phyloP scores from a whole-genome alignment of 2,888 invertebrate species.

The Lochmaea capreae region DNA sequence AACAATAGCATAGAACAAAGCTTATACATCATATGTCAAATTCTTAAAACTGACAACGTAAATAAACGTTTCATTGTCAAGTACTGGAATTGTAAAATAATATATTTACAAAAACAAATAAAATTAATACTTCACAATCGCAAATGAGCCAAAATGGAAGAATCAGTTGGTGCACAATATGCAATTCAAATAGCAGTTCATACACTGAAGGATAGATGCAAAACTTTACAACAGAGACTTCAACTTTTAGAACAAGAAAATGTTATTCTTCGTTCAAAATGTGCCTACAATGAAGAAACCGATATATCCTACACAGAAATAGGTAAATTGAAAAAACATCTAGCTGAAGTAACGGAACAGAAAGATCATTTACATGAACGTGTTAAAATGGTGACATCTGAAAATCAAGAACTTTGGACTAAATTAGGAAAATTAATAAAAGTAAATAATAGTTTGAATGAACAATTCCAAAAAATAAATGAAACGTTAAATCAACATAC shows the following conservation, averaged over 20 bases:
- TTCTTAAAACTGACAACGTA: background rate
- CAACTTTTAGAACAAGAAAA: conserved; percentile 81
- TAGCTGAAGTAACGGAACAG: conserved; percentile 78
- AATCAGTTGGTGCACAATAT: conserved; percentile 65
- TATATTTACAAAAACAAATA: background rate
- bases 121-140: background rate
- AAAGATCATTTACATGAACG: conserved; percentile 82
- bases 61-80: background rate
- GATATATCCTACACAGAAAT: conserved; percentile 52
- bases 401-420: conserved; percentile 84
- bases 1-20: too few species aligned
- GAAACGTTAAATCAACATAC: conserved; percentile 67
- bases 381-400: conserved; percentile 83
- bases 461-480: conserved; percentile 68
- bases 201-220: conserved; percentile 85
- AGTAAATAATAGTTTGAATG: conserved; percentile 69
- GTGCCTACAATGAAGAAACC: conserved; percentile 51
- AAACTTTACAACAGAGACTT: conserved; percentile 78
- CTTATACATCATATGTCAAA: background rate
- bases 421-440: conserved; percentile 75
- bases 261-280: conserved; percentile 70
- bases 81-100: background rate
- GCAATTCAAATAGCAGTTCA: conserved; percentile 82
- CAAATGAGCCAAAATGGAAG: conserved; percentile 54
- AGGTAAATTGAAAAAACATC: conserved; percentile 53